Evolutionary conservation across 1,140 invertebrate genomes (phyloP).

Genomic region (Drosophila arawakana): DNA sequence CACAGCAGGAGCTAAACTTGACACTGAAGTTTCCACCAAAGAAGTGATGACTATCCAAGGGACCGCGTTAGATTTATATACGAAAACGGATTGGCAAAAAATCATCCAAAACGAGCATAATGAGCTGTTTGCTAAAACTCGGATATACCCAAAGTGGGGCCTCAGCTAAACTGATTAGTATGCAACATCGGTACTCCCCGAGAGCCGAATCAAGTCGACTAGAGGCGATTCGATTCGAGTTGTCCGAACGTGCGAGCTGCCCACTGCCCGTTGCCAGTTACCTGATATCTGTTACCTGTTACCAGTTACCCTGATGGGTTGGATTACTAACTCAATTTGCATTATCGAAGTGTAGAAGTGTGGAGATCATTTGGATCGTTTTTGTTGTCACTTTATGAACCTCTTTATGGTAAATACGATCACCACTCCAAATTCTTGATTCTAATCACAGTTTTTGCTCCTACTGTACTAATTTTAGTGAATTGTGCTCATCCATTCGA

Average conservation of each 20-base stretch:
- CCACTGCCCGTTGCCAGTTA: conserved; percentile 44
- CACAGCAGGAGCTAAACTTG: conserved; percentile 84
- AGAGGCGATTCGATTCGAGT: conserved; percentile 13
- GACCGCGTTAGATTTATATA: conserved; percentile 84
- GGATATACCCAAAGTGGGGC: conserved; percentile 74
- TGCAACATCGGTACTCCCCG: conserved; percentile 44
- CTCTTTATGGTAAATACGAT: conserved; percentile 35
- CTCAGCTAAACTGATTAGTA: conserved; percentile 62
- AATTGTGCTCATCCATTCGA: neutral
- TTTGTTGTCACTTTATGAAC: conserved; percentile 27
- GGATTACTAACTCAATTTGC: conserved; percentile 34
- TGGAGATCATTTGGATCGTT: conserved; percentile 20
- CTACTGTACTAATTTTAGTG: conserved; percentile 4
- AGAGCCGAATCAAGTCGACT: conserved; percentile 11
- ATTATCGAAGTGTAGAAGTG: conserved; percentile 33
- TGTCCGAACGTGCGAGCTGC: conserved; percentile 62
- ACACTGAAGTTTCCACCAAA: conserved; percentile 84
- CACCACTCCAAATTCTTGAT: conserved; percentile 4
- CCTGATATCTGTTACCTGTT: neutral
- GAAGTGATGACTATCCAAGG: conserved; percentile 80
- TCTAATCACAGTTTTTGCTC: conserved; percentile 6
- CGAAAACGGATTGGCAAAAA: conserved; percentile 61
- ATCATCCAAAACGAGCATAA: conserved; percentile 67
- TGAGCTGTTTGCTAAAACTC: conserved; percentile 63
- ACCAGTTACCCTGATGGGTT: conserved; percentile 1